phyloP scores from a whole-genome alignment of 1,140 invertebrate genomes.

The Oryctes rhinoceros region DNA sequence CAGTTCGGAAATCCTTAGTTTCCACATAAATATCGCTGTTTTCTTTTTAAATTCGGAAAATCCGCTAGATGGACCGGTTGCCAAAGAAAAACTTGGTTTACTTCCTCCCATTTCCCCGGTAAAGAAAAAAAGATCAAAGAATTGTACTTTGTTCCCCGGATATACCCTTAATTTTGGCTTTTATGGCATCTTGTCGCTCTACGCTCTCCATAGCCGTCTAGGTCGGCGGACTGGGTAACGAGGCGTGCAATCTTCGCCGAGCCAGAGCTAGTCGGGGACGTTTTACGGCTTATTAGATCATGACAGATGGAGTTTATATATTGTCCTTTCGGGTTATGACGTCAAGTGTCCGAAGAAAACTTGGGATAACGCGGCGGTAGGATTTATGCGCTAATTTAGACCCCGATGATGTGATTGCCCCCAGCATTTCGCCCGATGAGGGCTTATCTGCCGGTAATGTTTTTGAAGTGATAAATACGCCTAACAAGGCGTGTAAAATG shows the following conservation, averaged over 20 bases:
- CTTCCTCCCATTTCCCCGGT: neutral
- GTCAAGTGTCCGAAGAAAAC: constrained; percentile 22
- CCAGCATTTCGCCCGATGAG: too few species aligned
- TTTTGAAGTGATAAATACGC: too few species aligned
- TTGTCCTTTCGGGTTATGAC: constrained; percentile 25
- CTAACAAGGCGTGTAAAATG: too few species aligned
- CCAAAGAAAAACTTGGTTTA: neutral
- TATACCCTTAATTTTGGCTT: constrained; percentile 19
- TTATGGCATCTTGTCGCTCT: neutral
- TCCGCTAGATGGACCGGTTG: neutral
- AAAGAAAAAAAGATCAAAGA: neutral
- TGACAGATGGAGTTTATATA: constrained; percentile 32
- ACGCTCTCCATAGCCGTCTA: neutral
- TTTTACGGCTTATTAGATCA: constrained; percentile 31
- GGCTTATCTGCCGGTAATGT: too few species aligned
- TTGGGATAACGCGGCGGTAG: neutral
- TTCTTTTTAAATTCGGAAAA: neutral
- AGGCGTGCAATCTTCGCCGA: constrained; percentile 22
- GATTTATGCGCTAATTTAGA: constrained; percentile 23
- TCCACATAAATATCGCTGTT: neutral
- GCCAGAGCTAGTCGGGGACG: neutral
- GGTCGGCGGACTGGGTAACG: neutral
- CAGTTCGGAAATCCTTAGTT: neutral
- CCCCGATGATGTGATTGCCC: neutral
- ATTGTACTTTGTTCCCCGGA: neutral